phyloP scores from a whole-genome alignment of 1,140 invertebrate species.

The Aporrectodea caliginosa region DNA sequence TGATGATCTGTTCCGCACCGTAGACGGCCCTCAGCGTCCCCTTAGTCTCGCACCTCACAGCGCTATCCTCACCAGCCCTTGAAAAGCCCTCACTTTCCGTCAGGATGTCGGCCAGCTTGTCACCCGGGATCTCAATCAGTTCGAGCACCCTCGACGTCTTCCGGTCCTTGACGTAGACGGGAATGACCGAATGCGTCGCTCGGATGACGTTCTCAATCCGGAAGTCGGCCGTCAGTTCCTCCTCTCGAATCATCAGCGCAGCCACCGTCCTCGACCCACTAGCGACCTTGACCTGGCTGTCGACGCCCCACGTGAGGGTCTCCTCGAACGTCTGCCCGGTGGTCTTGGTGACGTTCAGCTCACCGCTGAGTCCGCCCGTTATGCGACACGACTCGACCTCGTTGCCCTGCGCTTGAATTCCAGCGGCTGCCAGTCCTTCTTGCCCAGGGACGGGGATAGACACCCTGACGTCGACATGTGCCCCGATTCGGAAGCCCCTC shows the following conservation, averaged over 20 bases:
- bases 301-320: conserved; percentile 47
- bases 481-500: conserved; percentile 34
- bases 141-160: conserved; percentile 1
- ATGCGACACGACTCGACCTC: conserved; percentile 31
- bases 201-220: background rate
- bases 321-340: conserved; percentile 49
- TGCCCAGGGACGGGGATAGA: conserved; percentile 49
- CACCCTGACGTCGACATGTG: conserved; percentile 47
- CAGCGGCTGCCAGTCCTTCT: conserved; percentile 37
- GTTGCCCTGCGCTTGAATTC: background rate
- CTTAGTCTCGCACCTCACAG: conserved; percentile 8
- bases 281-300: conserved; percentile 34
- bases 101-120: conserved; percentile 6
- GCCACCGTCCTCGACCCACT: background rate
- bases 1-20: conserved; percentile 14
- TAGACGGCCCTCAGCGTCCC: conserved; percentile 8
- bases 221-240: conserved; percentile 16
- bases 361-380: conserved; percentile 50
- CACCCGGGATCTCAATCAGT: conserved; percentile 4
- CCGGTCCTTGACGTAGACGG: conserved; percentile 16
- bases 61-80: conserved; percentile 3
- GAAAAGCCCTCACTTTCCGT: background rate
- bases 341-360: conserved; percentile 36
- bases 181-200: conserved; percentile 13
- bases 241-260: conserved; percentile 14